Evolutionary conservation across 2,797 vertebrate genomes (phyloP).

Genomic region (Acipenser oxyrinchus): DNA sequence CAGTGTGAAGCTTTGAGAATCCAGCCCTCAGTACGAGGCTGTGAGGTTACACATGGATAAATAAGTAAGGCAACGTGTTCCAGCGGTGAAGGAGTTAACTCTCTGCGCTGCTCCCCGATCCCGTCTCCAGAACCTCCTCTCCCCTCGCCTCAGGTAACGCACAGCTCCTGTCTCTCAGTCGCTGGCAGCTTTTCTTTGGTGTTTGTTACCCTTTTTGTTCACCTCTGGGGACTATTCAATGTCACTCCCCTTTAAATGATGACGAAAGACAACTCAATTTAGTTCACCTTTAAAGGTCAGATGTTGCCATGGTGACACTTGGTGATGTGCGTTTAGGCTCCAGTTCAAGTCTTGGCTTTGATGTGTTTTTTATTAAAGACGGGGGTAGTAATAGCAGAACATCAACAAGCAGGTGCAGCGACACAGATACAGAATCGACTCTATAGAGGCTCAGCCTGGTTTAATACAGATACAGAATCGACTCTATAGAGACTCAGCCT

Average conservation of each 20-base stretch:
- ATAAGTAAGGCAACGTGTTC: too few species aligned
- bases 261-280: conserved; percentile 65
- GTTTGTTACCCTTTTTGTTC: conserved; percentile 60
- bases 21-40: too few species aligned
- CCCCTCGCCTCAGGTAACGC: conserved; percentile 25
- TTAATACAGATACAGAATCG: too few species aligned
- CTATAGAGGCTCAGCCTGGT: too few species aligned
- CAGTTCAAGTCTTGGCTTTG: conserved; percentile 38
- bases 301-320: conserved; percentile 41
- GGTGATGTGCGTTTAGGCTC: conserved; percentile 37
- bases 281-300: conserved; percentile 61
- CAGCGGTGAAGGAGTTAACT: too few species aligned
- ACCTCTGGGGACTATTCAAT: conserved; percentile 67
- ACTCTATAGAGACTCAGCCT: too few species aligned
- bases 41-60: too few species aligned
- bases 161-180: conserved; percentile 41
- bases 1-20: too few species aligned
- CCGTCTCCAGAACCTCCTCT: too few species aligned
- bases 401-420: neutral
- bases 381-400: neutral
- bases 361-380: conserved; percentile 48
- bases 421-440: too few species aligned
- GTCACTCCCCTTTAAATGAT: conserved; percentile 60
- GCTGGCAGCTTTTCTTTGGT: conserved; percentile 56
- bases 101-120: too few species aligned